phyloP scores from a whole-genome alignment of 2,113 vertebrate species.

The Poeciliopsis prolifica region DNA sequence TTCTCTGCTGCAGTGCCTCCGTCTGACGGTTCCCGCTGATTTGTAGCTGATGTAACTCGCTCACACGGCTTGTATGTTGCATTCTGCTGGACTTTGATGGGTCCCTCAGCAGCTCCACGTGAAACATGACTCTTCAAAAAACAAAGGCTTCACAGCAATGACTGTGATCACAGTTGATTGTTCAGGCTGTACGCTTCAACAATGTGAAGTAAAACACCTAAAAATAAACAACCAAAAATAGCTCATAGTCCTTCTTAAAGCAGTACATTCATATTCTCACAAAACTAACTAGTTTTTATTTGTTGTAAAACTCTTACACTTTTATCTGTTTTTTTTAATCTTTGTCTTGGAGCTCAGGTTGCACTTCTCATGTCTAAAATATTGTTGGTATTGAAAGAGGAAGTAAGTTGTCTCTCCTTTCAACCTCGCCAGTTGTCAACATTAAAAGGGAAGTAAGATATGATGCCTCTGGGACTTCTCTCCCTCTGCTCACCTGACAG shows the following conservation, averaged over 20 bases:
- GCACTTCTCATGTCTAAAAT: conserved; percentile 1
- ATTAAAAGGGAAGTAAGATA: conserved; percentile 76
- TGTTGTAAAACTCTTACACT: too few species aligned
- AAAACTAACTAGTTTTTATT: conserved; percentile 7
- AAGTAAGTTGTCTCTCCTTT: conserved; percentile 43
- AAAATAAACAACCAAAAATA: background rate
- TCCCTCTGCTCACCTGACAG: conserved; percentile 51
- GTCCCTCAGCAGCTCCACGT: background rate
- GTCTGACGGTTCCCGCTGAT: conserved; percentile 20
- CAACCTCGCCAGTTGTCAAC: conserved; percentile 34
- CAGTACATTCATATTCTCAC: background rate
- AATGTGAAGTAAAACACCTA: conserved; percentile 64
- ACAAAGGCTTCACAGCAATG: conserved; percentile 4
- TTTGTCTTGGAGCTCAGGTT: conserved; percentile 8
- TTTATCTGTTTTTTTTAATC: background rate
- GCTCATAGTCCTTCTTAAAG: conserved; percentile 3
- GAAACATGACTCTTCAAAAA: conserved; percentile 1
- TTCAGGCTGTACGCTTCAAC: background rate
- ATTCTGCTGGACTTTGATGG: conserved; percentile 26
- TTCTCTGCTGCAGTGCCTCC: conserved; percentile 47
- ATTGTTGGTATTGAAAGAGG: conserved; percentile 36
- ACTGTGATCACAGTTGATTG: conserved; percentile 7
- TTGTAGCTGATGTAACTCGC: conserved; percentile 24
- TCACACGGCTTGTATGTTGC: conserved; percentile 23
- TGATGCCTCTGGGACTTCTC: conserved; percentile 45